Evolutionary conservation across 1,140 invertebrate species (phyloP).

Genomic region (Listronotus oregonensis): DNA sequence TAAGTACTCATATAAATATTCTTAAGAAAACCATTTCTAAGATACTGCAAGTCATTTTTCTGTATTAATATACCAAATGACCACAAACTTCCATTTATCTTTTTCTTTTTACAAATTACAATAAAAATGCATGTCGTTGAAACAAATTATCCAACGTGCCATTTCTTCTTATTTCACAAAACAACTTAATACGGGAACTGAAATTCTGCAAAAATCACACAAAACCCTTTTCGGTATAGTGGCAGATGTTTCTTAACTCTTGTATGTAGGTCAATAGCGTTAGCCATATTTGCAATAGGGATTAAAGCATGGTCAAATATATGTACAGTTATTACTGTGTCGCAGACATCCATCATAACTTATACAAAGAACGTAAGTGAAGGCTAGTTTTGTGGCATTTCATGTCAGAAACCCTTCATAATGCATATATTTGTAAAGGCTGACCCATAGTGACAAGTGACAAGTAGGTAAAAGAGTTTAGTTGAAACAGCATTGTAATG

Average conservation of each 20-base stretch:
- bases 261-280: slow-evolving; percentile 45
- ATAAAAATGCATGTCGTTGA: too few relatives aligned
- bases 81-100: too few relatives aligned
- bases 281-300: slow-evolving; percentile 43
- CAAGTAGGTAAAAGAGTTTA: slow-evolving; percentile 41
- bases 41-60: too few relatives aligned
- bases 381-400: slow-evolving; percentile 46
- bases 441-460: slow-evolving; percentile 44
- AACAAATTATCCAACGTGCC: too few relatives aligned
- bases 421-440: slow-evolving; percentile 47
- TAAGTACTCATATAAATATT: too few relatives aligned
- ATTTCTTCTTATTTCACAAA: not conserved
- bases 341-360: slow-evolving; percentile 46
- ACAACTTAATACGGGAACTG: slow-evolving; percentile 19
- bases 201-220: slow-evolving; percentile 40
- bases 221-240: slow-evolving; percentile 39
- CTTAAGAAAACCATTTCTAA: too few relatives aligned
- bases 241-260: slow-evolving; percentile 42
- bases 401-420: slow-evolving; percentile 45
- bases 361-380: slow-evolving; percentile 39
- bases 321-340: slow-evolving; percentile 44
- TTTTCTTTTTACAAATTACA: too few relatives aligned
- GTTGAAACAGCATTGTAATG: slow-evolving; percentile 21
- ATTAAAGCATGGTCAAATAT: slow-evolving; percentile 44
- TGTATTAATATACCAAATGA: too few relatives aligned